Conservation (phyloP, 2,888 invertebrate genomes). For the Eucriotettix oculatus region DNA sequence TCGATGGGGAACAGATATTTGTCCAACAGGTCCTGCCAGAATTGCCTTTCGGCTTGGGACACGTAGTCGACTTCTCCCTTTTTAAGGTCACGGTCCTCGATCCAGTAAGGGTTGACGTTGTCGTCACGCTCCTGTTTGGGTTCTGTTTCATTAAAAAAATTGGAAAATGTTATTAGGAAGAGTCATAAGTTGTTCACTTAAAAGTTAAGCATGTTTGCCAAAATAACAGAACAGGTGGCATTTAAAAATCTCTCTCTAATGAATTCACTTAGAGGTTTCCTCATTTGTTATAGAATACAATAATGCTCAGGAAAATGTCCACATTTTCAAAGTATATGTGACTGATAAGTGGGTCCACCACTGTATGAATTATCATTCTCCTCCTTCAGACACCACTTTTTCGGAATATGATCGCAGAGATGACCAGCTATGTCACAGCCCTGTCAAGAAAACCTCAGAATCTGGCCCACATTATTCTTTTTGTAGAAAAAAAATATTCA, state of each 20-base stretch:
- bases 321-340: too few relatives aligned
- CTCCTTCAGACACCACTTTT: too few relatives aligned
- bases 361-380: too few relatives aligned
- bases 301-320: too few relatives aligned
- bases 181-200: neutral
- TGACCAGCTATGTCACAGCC: too few relatives aligned
- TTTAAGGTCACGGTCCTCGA: slow-evolving; percentile 23
- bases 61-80: slow-evolving; percentile 26
- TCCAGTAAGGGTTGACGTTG: slow-evolving; percentile 28
- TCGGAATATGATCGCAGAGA: too few relatives aligned
- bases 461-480: too few relatives aligned
- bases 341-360: too few relatives aligned
- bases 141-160: slow-evolving; percentile 14
- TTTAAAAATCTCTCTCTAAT: neutral
- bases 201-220: neutral
- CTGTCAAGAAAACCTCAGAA: too few relatives aligned
- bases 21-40: slow-evolving; percentile 32
- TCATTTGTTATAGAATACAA: too few relatives aligned
- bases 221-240: neutral
- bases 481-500: too few relatives aligned
- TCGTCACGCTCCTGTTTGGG: slow-evolving; percentile 23
- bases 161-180: neutral
- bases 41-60: slow-evolving; percentile 24
- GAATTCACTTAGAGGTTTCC: too few relatives aligned
- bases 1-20: slow-evolving; percentile 30